phyloP scores from a whole-genome alignment of 2,113 vertebrate genomes.

The Tetraodon nigroviridis region DNA sequence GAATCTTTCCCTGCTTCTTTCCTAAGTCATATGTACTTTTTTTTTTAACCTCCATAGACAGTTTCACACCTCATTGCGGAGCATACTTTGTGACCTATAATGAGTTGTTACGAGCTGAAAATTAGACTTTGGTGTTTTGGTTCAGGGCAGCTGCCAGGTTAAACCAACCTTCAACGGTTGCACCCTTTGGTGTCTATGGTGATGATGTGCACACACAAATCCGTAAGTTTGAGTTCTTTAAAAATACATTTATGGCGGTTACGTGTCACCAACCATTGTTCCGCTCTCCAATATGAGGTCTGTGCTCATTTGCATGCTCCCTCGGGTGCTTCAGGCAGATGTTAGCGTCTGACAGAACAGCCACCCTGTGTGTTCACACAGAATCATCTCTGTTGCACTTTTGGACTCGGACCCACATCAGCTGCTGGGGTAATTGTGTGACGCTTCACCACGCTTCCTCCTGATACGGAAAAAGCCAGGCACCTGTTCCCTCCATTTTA shows the following conservation, averaged over 20 bases:
- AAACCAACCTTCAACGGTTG: too few relatives aligned
- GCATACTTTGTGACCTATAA: too few relatives aligned
- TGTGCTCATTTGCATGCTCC: slow-evolving; percentile 18
- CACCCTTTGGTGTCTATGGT: too few relatives aligned
- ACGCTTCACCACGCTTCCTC: slow-evolving; percentile 34
- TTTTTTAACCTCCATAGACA: too few relatives aligned
- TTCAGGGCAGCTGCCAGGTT: too few relatives aligned
- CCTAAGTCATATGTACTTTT: too few relatives aligned
- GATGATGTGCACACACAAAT: too few relatives aligned
- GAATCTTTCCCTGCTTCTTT: not conserved
- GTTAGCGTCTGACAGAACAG: slow-evolving; percentile 45
- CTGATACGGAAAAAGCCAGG: slow-evolving; percentile 28
- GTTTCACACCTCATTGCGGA: not conserved
- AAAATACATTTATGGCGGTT: not conserved
- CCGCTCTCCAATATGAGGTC: slow-evolving; percentile 12
- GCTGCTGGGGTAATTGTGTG: slow-evolving; percentile 37
- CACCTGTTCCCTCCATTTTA: slow-evolving; percentile 50
- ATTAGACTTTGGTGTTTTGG: too few relatives aligned
- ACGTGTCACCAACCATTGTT: slow-evolving; percentile 17
- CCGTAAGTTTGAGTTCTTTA: too few relatives aligned
- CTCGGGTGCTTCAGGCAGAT: slow-evolving; percentile 31
- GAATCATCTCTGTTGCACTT: slow-evolving; percentile 50
- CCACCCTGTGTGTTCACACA: slow-evolving; percentile 52
- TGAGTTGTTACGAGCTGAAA: too few relatives aligned
- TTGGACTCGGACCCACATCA: slow-evolving; percentile 45